Evolutionary conservation across 1,140 invertebrate species (phyloP), one percentile per base, ranked within the genome.

Genomic region (Solen grandis): DNA sequence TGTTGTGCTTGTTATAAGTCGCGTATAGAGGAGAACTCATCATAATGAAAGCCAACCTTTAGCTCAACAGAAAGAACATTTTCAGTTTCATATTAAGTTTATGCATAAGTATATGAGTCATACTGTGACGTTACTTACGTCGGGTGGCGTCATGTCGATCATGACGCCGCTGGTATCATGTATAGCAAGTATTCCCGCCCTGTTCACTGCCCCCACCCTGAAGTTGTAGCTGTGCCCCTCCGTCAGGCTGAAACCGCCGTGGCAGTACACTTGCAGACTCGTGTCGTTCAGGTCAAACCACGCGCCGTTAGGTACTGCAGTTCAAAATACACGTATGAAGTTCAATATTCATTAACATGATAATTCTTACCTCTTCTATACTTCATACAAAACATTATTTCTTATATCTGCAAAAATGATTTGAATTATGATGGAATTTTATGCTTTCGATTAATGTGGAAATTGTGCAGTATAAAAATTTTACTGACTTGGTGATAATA

Each of bases 81-180:
- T n/a, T n/a, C n/a, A n/a, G n/a, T n/a, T n/a, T n/a, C n/a, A n/a
- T n/a, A n/a, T n/a, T n/a, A n/a, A n/a, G n/a, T n/a, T n/a, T n/a
- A n/a, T n/a, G n/a, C n/a, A n/a, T n/a, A n/a, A n/a, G n/a, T n/a
- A n/a, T n/a, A n/a, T n/a, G n/a, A n/a, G n/a, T n/a, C n/a, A n/a
- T n/a, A n/a, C n/a, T n/a, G n/a, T n/a, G n/a, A n/a, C n/a, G n/a
- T n/a, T 22, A 35, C 59, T 2, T 65, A 70, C 76, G 36, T 50
- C 13, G 19, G 82, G 82, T 80, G 82, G 82, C 5, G 75, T 73
- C 5, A 27, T 74, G 29, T 83, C 82, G n/a, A n/a, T n/a, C n/a
- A n/a, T n/a, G n/a, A n/a, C n/a, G n/a, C n/a, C n/a, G n/a, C n/a
- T n/a, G n/a, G 76, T 69, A 31, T 78, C 76, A n/a, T 46, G 46